Evolutionary conservation across 2,113 vertebrate species (phyloP), one percentile per base, ranked within the genome.

Genomic region (Ursus arctos): DNA sequence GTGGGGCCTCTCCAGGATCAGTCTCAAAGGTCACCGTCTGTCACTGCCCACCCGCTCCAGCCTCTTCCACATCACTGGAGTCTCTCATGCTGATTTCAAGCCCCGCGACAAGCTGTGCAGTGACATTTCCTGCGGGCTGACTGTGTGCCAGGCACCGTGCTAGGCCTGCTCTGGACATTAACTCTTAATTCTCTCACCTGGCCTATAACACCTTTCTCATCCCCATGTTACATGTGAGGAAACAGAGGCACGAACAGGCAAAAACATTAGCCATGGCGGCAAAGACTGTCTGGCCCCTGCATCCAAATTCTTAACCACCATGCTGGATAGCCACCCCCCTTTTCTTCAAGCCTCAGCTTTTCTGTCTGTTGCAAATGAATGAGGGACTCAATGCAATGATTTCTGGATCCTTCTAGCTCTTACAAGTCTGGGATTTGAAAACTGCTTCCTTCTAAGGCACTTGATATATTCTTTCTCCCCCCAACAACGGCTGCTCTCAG

Each of bases 11-110:
- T 92, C 92, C 10, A 2, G 91, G 97, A 97, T 85, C 96, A 96
- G 92, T 94, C 93, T 71, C 95, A 98, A 98, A 98, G 98, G 97
- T 98, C 98, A 97, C 98, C 98, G 71, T 97, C 98, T 98, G 98
- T 96, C 82, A n/a, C 95, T 84, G 94, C 92, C 97, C 79, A 80
- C 95, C 84, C 8, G 19, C 55, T 55, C 92, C 84, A 40, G 36
- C 88, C 84, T 90, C 88, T 96, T 91, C 94, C 26, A 57, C 95
- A 40, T 90, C 4, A 1, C 57, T n/a, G 22, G 77, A 91, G 80
- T 51, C 69, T 40, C 89, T 67, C 90, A 19, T 10, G 71, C 95
- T 94, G 97, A 92, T 83, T 86, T 69, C 22, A 67, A 81, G 94
- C 81, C 96, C 59, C 11, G 74, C 49, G 5, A 71, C 97, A 98